phyloP scores from a whole-genome alignment of 1,140 invertebrate species.

The Galleria mellonella region DNA sequence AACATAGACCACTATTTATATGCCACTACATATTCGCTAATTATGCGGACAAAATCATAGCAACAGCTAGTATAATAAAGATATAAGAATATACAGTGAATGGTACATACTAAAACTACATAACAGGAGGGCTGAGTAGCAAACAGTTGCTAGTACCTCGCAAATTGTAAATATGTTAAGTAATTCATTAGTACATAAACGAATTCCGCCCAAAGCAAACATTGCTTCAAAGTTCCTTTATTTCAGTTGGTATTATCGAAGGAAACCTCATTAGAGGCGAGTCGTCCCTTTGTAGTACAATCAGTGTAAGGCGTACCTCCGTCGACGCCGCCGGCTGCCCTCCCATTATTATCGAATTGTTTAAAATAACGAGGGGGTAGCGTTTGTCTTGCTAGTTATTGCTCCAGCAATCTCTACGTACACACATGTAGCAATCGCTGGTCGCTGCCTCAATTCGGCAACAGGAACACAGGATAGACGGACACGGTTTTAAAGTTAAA shows the following conservation, averaged over 20 bases:
- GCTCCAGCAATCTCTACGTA: background rate
- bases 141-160: too few relatives aligned
- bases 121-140: too few relatives aligned
- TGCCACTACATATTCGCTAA: too few relatives aligned
- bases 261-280: conserved; percentile 49
- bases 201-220: conserved; percentile 35
- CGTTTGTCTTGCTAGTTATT: conserved; percentile 32
- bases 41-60: too few relatives aligned
- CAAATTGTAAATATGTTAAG: background rate
- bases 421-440: background rate
- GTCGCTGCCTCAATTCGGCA: too few relatives aligned
- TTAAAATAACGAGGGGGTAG: conserved; percentile 64
- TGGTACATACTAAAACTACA: too few relatives aligned
- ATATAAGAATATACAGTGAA: too few relatives aligned
- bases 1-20: too few relatives aligned
- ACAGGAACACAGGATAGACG: too few relatives aligned
- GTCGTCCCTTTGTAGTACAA: conserved; percentile 45
- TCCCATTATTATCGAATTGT: conserved; percentile 64
- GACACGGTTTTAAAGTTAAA: too few relatives aligned
- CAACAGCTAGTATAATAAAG: too few relatives aligned
- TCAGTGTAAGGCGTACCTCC: conserved; percentile 30
- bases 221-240: conserved; percentile 31
- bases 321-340: conserved; percentile 18
- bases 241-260: too few relatives aligned
- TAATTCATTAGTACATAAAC: conserved; percentile 4